A percentile compares a stretch with the other conserved stretches of the same genome.
phyloP scores from a whole-genome alignment of 2,113 vertebrate genomes.

The Taxidea taxus region DNA sequence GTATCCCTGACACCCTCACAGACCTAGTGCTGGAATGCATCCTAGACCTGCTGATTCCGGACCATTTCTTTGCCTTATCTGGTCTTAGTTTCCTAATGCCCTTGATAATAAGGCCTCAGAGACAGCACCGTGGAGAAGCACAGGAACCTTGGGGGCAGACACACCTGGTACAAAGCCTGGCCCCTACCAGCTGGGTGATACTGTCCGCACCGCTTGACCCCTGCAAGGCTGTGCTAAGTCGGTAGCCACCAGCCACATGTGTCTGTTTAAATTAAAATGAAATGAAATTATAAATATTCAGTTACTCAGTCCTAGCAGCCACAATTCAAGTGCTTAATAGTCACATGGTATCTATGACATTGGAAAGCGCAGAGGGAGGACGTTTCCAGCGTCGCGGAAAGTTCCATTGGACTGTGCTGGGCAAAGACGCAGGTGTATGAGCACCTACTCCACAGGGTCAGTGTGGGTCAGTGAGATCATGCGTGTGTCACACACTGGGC shows the following conservation, averaged over 20 bases:
- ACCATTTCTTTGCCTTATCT: not conserved
- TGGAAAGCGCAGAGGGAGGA: too few relatives aligned
- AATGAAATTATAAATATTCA: not conserved
- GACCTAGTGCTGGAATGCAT: not conserved
- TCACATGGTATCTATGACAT: not conserved
- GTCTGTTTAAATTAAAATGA: not conserved
- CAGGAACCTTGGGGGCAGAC: not conserved
- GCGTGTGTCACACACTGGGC: not conserved
- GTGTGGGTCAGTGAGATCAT: not conserved
- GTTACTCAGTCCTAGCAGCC: not conserved
- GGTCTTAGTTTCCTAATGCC: not conserved
- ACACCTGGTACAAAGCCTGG: not conserved
- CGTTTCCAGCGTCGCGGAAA: not conserved
- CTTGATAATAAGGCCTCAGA: not conserved
- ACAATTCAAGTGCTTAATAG: not conserved
- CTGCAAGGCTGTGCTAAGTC: not conserved
- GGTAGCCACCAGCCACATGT: not conserved
- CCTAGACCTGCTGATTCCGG: not conserved
- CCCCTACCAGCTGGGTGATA: not conserved
- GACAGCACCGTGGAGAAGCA: fast-evolving
- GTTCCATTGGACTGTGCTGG: not conserved
- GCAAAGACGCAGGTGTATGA: not conserved
- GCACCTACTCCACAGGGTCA: not conserved
- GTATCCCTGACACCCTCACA: not conserved
- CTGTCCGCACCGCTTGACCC: not conserved